phyloP scores from a whole-genome alignment of 2,113 vertebrate species.

The Hippolais icterina region DNA sequence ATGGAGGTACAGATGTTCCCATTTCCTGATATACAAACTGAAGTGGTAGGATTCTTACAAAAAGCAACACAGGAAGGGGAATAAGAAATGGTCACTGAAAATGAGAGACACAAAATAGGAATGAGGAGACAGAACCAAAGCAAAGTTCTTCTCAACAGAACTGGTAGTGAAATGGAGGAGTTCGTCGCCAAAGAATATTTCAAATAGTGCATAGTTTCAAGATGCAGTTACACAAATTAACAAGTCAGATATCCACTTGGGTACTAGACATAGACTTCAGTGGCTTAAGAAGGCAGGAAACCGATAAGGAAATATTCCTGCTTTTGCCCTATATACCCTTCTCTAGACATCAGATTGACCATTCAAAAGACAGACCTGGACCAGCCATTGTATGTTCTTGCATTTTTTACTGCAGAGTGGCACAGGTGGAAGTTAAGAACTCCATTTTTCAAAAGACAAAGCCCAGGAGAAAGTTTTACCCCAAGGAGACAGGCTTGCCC shows the following conservation, averaged over 20 bases:
- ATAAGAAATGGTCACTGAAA: neutral
- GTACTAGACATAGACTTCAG: neutral
- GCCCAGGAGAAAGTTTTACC: neutral
- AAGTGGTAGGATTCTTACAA: neutral
- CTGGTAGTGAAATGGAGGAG: neutral
- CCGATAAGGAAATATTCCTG: neutral
- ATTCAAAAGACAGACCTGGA: neutral
- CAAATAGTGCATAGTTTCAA: neutral
- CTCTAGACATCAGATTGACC: neutral
- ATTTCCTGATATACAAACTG: neutral
- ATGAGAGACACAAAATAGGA: neutral
- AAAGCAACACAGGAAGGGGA: neutral
- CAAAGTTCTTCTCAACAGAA: neutral
- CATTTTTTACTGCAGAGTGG: neutral
- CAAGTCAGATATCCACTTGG: neutral
- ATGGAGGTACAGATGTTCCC: neutral
- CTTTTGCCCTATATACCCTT: neutral
- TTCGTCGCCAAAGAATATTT: neutral
- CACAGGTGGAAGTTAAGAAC: neutral
- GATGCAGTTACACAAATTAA: neutral
- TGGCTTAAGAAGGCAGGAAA: neutral
- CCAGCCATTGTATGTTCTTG: neutral
- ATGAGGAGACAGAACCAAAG: neutral
- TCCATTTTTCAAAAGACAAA: neutral
- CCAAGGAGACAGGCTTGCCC: neutral